A percentile compares a stretch with the other conserved stretches of the same genome.
Evolutionary conservation across 2,113 vertebrate genomes (phyloP).

Genomic region (Microcebus murinus): DNA sequence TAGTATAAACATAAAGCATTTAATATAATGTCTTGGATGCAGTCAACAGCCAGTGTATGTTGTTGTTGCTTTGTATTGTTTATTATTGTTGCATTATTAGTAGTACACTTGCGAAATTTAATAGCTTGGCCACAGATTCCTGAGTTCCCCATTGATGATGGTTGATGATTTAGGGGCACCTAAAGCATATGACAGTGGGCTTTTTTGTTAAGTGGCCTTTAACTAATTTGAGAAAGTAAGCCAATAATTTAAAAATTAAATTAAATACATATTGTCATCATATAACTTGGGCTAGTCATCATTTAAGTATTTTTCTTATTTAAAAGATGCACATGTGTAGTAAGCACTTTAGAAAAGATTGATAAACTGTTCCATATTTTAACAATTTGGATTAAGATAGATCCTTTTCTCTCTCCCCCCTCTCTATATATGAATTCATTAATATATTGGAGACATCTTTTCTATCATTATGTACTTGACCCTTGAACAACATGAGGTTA

Average conservation of each 20-base stretch:
- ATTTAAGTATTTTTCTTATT: neutral
- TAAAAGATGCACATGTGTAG: neutral
- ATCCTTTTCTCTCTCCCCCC: neutral
- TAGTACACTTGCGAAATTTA: neutral
- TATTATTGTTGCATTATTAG: neutral
- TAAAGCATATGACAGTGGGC: neutral
- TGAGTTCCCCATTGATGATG: neutral
- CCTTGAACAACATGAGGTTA: neutral
- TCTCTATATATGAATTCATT: neutral
- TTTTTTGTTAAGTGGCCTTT: neutral
- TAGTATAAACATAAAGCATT: neutral
- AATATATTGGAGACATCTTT: neutral
- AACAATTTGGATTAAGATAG: neutral
- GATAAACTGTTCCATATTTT: neutral
- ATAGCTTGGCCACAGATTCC: neutral
- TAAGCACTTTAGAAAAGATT: neutral
- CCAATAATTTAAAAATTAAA: constrained; percentile 5
- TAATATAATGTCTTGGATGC: neutral
- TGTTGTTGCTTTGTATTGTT: neutral
- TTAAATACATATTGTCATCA: neutral
- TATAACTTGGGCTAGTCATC: neutral
- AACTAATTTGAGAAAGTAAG: neutral
- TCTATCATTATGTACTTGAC: neutral
- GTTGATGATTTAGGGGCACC: neutral
- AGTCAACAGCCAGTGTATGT: neutral